Conservation (phyloP, 2,888 invertebrate species). For the Fabriciana adippe region DNA sequence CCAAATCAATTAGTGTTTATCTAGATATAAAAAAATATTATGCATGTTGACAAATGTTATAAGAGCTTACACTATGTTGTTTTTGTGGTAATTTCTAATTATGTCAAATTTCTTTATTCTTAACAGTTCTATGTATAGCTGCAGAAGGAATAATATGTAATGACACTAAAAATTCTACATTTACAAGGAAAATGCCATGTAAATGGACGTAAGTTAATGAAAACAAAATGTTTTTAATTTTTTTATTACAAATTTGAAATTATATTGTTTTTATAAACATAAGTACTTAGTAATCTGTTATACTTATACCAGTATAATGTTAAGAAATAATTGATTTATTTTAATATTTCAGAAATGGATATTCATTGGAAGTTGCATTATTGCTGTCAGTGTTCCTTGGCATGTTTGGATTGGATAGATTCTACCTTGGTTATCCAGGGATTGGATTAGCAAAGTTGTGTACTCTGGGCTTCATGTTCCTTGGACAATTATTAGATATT, state of each 20-base stretch:
- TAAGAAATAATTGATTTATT: not conserved
- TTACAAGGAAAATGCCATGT: slow-evolving; percentile 92
- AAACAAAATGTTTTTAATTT: too few relatives aligned
- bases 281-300: too few relatives aligned
- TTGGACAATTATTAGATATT: slow-evolving; percentile 97
- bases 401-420: slow-evolving; percentile 98
- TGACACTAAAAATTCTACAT: slow-evolving; percentile 90
- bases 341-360: slow-evolving; percentile 89
- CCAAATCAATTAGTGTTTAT: too few relatives aligned
- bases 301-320: too few relatives aligned
- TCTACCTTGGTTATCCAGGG: slow-evolving; percentile 99
- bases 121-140: slow-evolving; percentile 89
- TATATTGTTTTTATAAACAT: not conserved
- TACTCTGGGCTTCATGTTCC: slow-evolving; percentile 97
- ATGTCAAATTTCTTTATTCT: slow-evolving; percentile 43
- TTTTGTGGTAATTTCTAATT: too few relatives aligned
- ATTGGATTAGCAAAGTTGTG: slow-evolving; percentile 97
- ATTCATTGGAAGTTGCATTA: slow-evolving; percentile 95
- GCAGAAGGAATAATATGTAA: slow-evolving; percentile 91
- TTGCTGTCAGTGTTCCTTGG: slow-evolving; percentile 97
- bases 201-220: slow-evolving; percentile 94
- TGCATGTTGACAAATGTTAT: too few relatives aligned
- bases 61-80: too few relatives aligned
- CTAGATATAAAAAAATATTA: too few relatives aligned
- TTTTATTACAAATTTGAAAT: not conserved